A percentile compares a stretch with the other conserved stretches of the same genome.
Conservation (phyloP, 2,113 vertebrate genomes). For the Pteruthius melanotis region DNA sequence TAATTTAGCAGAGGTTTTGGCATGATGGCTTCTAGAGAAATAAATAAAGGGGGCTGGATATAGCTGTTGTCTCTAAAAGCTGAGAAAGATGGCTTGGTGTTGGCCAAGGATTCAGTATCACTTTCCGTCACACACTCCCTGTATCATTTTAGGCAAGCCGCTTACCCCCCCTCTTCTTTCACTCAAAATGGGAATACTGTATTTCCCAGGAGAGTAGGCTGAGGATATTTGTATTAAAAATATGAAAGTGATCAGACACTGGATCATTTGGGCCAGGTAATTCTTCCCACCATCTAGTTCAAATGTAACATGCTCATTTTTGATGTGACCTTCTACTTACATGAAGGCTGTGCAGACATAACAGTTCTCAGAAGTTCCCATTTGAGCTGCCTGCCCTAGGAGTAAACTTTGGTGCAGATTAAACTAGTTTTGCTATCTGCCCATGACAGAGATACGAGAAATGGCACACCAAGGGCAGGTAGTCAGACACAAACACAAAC, state of each 20-base stretch:
- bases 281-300: background rate
- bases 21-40: constrained; percentile 18
- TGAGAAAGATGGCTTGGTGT: background rate
- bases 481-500: background rate
- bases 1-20: constrained; percentile 59
- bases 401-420: background rate
- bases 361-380: background rate
- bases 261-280: background rate
- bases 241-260: background rate
- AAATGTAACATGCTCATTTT: background rate
- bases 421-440: background rate
- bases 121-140: background rate
- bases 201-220: background rate
- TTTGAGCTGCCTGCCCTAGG: background rate
- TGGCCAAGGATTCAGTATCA: background rate
- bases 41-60: constrained; percentile 47
- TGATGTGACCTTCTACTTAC: background rate
- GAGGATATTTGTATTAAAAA: background rate
- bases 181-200: background rate
- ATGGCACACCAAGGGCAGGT: fast-evolving
- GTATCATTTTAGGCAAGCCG: background rate
- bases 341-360: fast-evolving
- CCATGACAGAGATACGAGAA: background rate
- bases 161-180: background rate
- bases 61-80: constrained; percentile 18